These are phyloP conservation scores for Pseudonaja textilis DNA, from an alignment of 2,113 vertebrate genomes.

Conservation along the genomic window DNA sequence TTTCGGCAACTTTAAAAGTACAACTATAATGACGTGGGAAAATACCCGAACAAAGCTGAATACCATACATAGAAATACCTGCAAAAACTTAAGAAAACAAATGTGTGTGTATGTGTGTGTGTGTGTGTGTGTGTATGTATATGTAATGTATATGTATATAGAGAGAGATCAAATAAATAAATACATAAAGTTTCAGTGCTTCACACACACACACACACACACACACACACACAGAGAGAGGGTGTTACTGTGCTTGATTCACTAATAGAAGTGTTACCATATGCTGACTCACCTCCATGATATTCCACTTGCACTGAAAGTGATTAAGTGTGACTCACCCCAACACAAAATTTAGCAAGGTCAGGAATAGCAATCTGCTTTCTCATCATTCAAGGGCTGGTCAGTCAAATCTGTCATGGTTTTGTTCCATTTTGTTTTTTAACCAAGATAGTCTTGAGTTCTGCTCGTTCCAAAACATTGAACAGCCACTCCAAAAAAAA, in stretches of 20 bases:
- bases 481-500: neutral
- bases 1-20: too few relatives aligned
- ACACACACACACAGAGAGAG: too few relatives aligned
- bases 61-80: too few relatives aligned
- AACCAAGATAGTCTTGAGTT: neutral
- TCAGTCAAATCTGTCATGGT: neutral
- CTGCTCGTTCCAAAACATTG: neutral
- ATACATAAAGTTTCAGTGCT: too few relatives aligned
- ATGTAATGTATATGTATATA: too few relatives aligned
- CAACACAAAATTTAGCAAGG: slow-evolving; percentile 27
- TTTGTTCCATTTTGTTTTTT: neutral
- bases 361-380: slow-evolving; percentile 35
- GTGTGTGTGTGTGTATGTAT: too few relatives aligned
- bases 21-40: too few relatives aligned
- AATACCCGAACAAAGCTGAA: too few relatives aligned
- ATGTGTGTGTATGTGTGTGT: neutral
- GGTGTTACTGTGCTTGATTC: slow-evolving; percentile 37
- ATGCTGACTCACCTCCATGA: slow-evolving; percentile 43
- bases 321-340: slow-evolving; percentile 42
- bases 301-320: slow-evolving; percentile 10
- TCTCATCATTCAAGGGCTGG: neutral
- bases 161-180: too few relatives aligned
- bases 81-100: neutral
- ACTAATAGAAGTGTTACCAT: slow-evolving; percentile 28
- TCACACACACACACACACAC: too few relatives aligned